A percentile compares a stretch with the other conserved stretches of the same genome.
Evolutionary conservation across 2,113 vertebrate species (phyloP).

Genomic region (Copsychus sechellarum): DNA sequence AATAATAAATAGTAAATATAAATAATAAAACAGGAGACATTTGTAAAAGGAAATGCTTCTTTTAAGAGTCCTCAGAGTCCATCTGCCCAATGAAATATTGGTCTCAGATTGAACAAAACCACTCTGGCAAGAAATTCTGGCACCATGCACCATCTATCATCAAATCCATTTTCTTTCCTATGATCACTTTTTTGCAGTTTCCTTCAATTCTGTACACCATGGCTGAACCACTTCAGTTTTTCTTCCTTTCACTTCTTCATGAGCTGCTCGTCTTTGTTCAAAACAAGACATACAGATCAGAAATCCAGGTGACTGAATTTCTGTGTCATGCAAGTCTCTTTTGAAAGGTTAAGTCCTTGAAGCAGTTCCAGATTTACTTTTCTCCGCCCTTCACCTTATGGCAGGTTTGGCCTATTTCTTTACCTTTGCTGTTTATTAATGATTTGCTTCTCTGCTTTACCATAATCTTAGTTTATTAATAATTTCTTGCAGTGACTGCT

Average conservation of each 20-base stretch:
- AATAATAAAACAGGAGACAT: not conserved
- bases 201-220: not conserved
- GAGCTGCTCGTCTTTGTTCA: not conserved
- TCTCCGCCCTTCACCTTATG: not conserved
- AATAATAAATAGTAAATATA: not conserved
- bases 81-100: not conserved
- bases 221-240: not conserved
- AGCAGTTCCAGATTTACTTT: not conserved
- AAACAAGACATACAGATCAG: not conserved
- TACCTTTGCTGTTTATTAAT: not conserved
- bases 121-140: not conserved
- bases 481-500: not conserved
- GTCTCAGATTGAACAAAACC: not conserved
- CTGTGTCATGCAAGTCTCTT: not conserved
- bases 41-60: not conserved
- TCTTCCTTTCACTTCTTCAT: not conserved
- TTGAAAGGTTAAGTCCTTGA: not conserved
- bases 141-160: not conserved
- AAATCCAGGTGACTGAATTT: not conserved
- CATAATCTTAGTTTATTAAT: not conserved
- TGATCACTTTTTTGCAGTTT: not conserved
- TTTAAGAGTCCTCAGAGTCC: not conserved
- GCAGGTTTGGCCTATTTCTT: not conserved
- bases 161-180: not conserved
- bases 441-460: not conserved